A percentile compares a stretch with the other conserved stretches of the same genome.
Evolutionary conservation across 1,140 invertebrate species (phyloP).

Genomic region (Hyles vespertilio): DNA sequence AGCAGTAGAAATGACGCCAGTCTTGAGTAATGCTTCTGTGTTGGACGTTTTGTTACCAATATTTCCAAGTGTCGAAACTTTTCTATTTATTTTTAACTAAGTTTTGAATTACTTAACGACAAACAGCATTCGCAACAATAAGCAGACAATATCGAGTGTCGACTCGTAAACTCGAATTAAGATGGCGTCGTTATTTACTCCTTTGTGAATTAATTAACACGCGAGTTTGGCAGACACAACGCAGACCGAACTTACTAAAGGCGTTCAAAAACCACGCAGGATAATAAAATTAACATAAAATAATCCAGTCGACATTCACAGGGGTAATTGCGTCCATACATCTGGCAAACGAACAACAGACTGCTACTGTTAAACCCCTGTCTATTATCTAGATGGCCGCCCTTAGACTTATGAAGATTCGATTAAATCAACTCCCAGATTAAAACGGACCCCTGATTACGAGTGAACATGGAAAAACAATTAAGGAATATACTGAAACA

Average conservation of each 20-base stretch:
- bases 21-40: too few species aligned
- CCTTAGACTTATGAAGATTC: slow-evolving; percentile 60
- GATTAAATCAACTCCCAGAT: slow-evolving; percentile 41
- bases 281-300: slow-evolving; percentile 47
- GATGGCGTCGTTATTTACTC: not conserved
- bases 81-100: too few species aligned
- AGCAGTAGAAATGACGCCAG: slow-evolving; percentile 40
- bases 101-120: too few species aligned
- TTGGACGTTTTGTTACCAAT: too few species aligned
- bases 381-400: slow-evolving; percentile 41
- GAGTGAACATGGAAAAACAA: slow-evolving; percentile 70
- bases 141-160: too few species aligned
- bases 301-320: slow-evolving; percentile 31
- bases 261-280: slow-evolving; percentile 2
- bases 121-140: too few species aligned
- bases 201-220: not conserved
- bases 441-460: slow-evolving; percentile 44
- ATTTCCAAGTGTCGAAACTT: too few species aligned
- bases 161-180: not conserved
- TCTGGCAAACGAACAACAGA: slow-evolving; percentile 47
- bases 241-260: slow-evolving; percentile 1
- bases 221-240: slow-evolving; percentile 4
- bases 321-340: slow-evolving; percentile 50
- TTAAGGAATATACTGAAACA: slow-evolving; percentile 66
- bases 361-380: slow-evolving; percentile 39